A percentile compares a stretch with the other conserved stretches of the same genome.
Evolutionary conservation across 2,113 vertebrate genomes (phyloP).

Genomic region (Alectura lathami): DNA sequence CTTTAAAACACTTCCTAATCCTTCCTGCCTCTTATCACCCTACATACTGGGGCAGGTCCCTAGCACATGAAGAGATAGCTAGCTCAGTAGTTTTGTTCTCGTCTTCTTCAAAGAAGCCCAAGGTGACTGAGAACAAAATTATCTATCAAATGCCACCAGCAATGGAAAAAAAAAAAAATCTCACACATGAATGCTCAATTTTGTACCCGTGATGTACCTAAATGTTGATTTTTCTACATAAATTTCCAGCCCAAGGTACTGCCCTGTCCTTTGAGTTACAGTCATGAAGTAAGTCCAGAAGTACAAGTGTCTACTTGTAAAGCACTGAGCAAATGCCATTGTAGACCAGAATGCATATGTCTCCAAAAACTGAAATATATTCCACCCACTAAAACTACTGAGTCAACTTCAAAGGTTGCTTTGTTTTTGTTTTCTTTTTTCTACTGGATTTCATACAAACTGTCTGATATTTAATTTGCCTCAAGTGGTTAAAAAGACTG

Average conservation of each 20-base stretch:
- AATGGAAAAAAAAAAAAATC: background rate
- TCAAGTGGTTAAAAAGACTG: background rate
- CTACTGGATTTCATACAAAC: background rate
- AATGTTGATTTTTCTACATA: background rate
- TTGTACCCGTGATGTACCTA: background rate
- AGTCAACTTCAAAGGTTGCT: background rate
- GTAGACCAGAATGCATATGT: background rate
- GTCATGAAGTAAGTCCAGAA: background rate
- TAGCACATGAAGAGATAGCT: background rate
- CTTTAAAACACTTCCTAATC: background rate
- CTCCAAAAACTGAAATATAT: background rate
- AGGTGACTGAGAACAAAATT: background rate
- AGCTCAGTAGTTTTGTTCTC: background rate
- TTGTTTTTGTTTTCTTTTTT: background rate
- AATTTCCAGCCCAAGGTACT: background rate
- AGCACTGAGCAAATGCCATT: background rate
- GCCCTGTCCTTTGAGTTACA: background rate
- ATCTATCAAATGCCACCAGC: background rate
- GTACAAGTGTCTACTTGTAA: background rate
- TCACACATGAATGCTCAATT: background rate
- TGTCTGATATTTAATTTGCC: background rate
- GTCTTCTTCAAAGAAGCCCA: background rate
- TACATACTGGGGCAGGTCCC: background rate
- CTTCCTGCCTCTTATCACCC: background rate
- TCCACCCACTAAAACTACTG: slow-evolving; percentile 12